phyloP scores from a whole-genome alignment of 2,888 invertebrate species.

The Oeneis ivallda region DNA sequence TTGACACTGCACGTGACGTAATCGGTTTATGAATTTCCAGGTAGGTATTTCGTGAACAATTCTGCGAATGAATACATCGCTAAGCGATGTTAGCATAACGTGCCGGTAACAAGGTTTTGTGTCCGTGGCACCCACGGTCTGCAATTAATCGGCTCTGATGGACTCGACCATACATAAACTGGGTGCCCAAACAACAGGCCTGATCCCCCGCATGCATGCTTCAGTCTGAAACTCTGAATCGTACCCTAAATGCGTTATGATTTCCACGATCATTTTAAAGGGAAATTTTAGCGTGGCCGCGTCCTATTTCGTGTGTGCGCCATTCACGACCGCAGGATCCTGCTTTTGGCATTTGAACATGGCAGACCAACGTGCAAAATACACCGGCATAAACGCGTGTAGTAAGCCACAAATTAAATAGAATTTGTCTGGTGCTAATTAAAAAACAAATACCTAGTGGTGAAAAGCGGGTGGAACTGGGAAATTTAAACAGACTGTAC shows the following conservation, averaged over 20 bases:
- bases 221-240: constrained; percentile 46
- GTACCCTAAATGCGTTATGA: constrained; percentile 46
- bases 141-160: constrained; percentile 62
- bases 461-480: constrained; percentile 50
- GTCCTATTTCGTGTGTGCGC: constrained; percentile 52
- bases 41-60: constrained; percentile 28
- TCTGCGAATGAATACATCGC: constrained; percentile 39
- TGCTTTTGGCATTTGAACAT: constrained; percentile 70
- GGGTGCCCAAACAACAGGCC: constrained; percentile 50
- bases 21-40: constrained; percentile 24
- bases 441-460: constrained; percentile 59
- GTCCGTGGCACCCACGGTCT: constrained; percentile 55
- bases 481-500: constrained; percentile 46
- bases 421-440: constrained; percentile 68
- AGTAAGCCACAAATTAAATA: constrained; percentile 70
- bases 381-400: constrained; percentile 55
- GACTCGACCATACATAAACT: constrained; percentile 53
- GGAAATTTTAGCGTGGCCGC: constrained; percentile 50
- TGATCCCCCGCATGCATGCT: constrained; percentile 46
- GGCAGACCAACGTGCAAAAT: constrained; percentile 56
- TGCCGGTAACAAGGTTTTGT: constrained; percentile 50
- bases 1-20: constrained; percentile 20
- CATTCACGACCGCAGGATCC: constrained; percentile 61
- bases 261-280: constrained; percentile 56
- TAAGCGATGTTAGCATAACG: constrained; percentile 40